These are phyloP conservation scores for Collichthys lucidus DNA, from an alignment of 2,113 vertebrate species.

Conservation along the genomic window DNA sequence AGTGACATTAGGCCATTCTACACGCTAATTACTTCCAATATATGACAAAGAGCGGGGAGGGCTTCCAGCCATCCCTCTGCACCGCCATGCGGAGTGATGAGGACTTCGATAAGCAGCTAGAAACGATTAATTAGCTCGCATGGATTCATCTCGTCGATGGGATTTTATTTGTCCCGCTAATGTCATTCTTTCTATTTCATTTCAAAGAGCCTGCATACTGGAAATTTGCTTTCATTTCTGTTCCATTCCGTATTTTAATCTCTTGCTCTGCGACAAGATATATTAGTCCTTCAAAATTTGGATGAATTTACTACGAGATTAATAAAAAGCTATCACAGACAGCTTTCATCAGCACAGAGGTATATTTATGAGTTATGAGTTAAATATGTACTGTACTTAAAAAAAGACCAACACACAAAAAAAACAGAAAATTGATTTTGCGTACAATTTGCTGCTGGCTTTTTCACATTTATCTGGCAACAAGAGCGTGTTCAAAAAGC, in stretches of 20 bases:
- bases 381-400: background rate
- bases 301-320: conserved; percentile 1
- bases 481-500: background rate
- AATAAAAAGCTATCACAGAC: background rate
- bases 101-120: conserved; percentile 39
- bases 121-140: conserved; percentile 58
- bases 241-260: background rate
- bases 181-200: conserved; percentile 35
- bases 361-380: background rate
- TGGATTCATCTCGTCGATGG: conserved; percentile 32
- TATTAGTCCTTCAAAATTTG: background rate
- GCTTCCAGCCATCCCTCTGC: conserved; percentile 25
- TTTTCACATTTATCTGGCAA: background rate
- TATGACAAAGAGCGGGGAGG: conserved; percentile 41
- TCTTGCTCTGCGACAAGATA: background rate
- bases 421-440: background rate
- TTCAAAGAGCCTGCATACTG: conserved; percentile 10
- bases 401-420: too few species aligned
- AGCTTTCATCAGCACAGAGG: conserved; percentile 3
- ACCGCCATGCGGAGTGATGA: conserved; percentile 29
- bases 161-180: conserved; percentile 52
- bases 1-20: conserved; percentile 39
- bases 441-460: background rate
- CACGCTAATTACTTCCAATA: conserved; percentile 66
- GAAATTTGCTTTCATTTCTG: conserved; percentile 6